phyloP scores from a whole-genome alignment of 2,888 invertebrate genomes.

The Synergus itoensis region DNA sequence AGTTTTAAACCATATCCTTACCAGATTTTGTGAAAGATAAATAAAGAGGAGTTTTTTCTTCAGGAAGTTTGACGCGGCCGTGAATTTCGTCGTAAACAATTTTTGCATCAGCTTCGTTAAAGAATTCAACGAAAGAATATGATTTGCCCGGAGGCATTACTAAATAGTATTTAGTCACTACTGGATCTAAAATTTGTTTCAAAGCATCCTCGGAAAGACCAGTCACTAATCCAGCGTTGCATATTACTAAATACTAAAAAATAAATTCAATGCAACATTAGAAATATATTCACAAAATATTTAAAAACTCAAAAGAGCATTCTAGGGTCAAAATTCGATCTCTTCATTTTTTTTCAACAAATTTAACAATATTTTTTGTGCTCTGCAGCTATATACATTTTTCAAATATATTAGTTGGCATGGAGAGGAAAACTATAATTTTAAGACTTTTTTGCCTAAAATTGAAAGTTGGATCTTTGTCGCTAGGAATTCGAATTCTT shows the following conservation, averaged over 20 bases:
- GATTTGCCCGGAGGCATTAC: constrained; percentile 89
- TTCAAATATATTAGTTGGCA: too few relatives aligned
- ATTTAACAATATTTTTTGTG: too few relatives aligned
- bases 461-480: too few relatives aligned
- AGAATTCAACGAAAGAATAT: constrained; percentile 87
- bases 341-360: too few relatives aligned
- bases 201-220: constrained; percentile 85
- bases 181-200: constrained; percentile 79
- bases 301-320: too few relatives aligned
- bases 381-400: too few relatives aligned
- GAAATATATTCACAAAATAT: too few relatives aligned
- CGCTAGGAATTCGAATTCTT: too few relatives aligned
- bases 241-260: constrained; percentile 86
- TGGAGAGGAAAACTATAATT: too few relatives aligned
- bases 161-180: constrained; percentile 81
- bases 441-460: too few relatives aligned
- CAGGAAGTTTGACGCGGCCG: constrained; percentile 81
- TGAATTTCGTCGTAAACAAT: constrained; percentile 82
- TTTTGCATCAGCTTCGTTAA: constrained; percentile 78
- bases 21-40: constrained; percentile 83
- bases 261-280: constrained; percentile 51
- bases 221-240: constrained; percentile 92
- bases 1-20: constrained; percentile 72
- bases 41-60: constrained; percentile 83
- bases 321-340: too few relatives aligned